Evolutionary conservation across 37 sponge, comb jelly and placozoan genomes (phyloP), one percentile per base, ranked within the genome.

Genomic region (Spongia lamella): DNA sequence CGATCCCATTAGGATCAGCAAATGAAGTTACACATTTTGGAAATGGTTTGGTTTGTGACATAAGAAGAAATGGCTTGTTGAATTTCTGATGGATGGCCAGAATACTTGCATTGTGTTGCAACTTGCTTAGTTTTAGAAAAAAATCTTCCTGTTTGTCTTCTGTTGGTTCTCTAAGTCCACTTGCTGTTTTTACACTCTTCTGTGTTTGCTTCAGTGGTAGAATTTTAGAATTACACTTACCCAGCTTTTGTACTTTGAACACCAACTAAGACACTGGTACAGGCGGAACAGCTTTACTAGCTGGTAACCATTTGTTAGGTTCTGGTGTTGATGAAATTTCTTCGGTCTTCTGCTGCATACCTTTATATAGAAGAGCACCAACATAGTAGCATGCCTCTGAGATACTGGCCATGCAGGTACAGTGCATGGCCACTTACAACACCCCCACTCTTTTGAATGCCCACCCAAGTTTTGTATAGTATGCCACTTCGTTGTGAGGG

Each of bases 391-490:
- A 81, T 43, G 9, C 47, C 47, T 81, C 81, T 16, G 73, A 66
- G 38, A 81, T 40, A 21, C 81, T 63, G 21, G 81, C 81, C 81
- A 81, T 81, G 53, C 81, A 70, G 3, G 53, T 81, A 22, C 81
- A 81, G 47, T 43, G 47, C 47, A 43, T 43, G 47, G 9, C 47
- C 47, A 43, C 47, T 43, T 9, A 13, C 7, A 5, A 43, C 47
- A 43, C 7, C 5, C 9, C 47, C 47, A 43, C 47, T 13, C 9
- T 5, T 5, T 9, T 43, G 5, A 9, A 43, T 43, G 5, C 7
- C 47, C 9, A 43, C 47, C 47, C 47, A 43, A 13, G 47, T 13
- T 43, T 43, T 43, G 47, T 43, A 43, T 43, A 43, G 5, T 13
- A 43, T 43, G 9, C 47, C 47, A 43, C 47, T 43, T 43, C 47